Base-by-base conservation (phyloP, 2,888 invertebrate species). In the Apodemia zela region DNA sequence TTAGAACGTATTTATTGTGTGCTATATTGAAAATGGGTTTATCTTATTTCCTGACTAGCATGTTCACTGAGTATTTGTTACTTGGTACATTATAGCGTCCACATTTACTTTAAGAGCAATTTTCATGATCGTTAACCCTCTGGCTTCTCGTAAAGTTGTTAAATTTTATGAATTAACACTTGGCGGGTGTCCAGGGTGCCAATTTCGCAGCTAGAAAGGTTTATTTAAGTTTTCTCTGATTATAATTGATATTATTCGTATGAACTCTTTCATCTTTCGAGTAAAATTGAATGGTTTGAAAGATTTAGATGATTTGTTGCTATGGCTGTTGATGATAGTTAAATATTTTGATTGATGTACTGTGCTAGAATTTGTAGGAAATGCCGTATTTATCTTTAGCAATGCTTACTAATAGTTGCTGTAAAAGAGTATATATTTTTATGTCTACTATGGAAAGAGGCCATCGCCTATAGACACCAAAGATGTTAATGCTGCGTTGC, bases 101-200 rank as follows among this genome's bases (percentile, higher is more conserved):
- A 67, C 69, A 72, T 72, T 71, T 71, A 71, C 70, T 72, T 72
- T 70, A 71, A 68, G 72, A 69, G 74, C 75, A 75, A 79, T 79
- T 78, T 78, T 73, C 78, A 73, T 76, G 77, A 79, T 77, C 79
- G 80, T 85, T 82, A 84, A 78, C 75, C 73, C 72, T 68, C 73
- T 66, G 63, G 65, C 68, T 71, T 73, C 80, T 86, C 78, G 84
- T 85, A 84, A 87, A 77, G 76, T 75, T 74, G 74, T 77, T 72
- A 75, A 80, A 79, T 77, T 83, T 83, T 85, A 87, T 85, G 87
- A 89, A 88, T 87, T 86, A 87, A 82, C 78, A 74, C 75, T 84
- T 89, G 89, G 89, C 87, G 42, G 2, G 29, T 21, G 57, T 79
- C 88, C 88, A 88, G 82, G 67, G 64, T 66, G 63, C 68, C 74